A percentile compares a stretch with the other conserved stretches of the same genome.
Conservation (phyloP, 2,113 vertebrate species). For the Leucosticte australis region DNA sequence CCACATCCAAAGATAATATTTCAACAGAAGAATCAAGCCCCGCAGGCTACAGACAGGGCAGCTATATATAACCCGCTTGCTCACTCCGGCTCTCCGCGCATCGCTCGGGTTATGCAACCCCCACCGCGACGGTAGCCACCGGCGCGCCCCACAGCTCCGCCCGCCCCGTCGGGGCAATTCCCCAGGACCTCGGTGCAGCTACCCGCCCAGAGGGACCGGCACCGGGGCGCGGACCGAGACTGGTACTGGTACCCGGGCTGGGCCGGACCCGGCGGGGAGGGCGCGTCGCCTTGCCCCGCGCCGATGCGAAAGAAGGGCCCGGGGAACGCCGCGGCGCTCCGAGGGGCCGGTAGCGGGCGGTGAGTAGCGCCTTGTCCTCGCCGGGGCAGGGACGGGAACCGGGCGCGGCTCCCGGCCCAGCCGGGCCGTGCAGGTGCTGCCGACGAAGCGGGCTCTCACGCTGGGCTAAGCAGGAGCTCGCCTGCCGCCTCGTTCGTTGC, state of each 20-base stretch:
- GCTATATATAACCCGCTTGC: constrained; percentile 63
- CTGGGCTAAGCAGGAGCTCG: background rate
- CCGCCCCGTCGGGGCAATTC: constrained; percentile 32
- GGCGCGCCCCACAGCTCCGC: constrained; percentile 47
- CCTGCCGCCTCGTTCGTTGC: background rate
- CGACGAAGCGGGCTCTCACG: background rate
- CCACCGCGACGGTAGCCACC: constrained; percentile 26
- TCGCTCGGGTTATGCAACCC: constrained; percentile 55
- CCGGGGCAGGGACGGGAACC: background rate
- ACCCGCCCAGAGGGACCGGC: background rate
- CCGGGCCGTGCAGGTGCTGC: background rate
- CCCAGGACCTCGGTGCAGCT: background rate
- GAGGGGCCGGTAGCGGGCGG: background rate
- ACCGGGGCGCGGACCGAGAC: background rate
- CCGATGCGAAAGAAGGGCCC: background rate
- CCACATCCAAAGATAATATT: constrained; percentile 70
- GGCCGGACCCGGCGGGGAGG: background rate
- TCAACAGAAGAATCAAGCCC: constrained; percentile 67
- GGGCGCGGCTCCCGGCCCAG: background rate
- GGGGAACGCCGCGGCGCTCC: background rate
- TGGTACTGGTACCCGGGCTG: background rate
- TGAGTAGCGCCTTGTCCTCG: constrained; percentile 15
- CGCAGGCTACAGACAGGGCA: constrained; percentile 62
- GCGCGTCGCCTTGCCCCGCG: background rate
- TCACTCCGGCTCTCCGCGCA: constrained; percentile 44